Base-by-base conservation (phyloP, 2,888 invertebrate species). In the Noctua janthina region DNA sequence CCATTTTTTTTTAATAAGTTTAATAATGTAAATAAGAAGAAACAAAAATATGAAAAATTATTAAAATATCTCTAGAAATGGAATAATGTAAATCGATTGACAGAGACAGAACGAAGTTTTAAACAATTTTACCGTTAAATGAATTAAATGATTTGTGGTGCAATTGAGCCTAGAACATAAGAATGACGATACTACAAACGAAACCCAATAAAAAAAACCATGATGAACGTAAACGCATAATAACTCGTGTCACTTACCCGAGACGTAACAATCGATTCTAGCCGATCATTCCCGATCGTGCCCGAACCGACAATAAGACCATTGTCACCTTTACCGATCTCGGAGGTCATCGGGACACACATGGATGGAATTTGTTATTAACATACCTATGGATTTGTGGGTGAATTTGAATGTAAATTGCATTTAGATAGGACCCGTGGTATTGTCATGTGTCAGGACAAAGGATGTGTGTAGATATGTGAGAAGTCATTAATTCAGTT, bases 361-460 rank as follows among this genome's bases (percentile, higher is more conserved):
- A 78, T 70, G 72, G 35, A 17, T 70, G 74, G 88, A 88, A 88
- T 88, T 79, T 46, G 69, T 83, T 88, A 87, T 88, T 85, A 80
- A 77, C 80, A 77, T 84, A 77, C 72, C 85, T 85, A 77, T 85
- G 23, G 79, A 78, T 76, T 76, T 62, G 59, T 35, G 7, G 43
- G 49, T 62, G 51, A 70, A 81, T 77, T 87, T 69, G 72, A 75
- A 87, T 87, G 17, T 69, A 73, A 74, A 83, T 87, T 87, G 74
- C 76, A 64, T 83, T 10, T 69, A 43, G 20, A 23, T 46, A 7
- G 39, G 35, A 46, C 1, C 17, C 1, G 8, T 59, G 11, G n/a
- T 74, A 46, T 68, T 68, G 46, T 46, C 46, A 6, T 15, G n/a
- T 43, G 35, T 23, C 1, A 29, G 13, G 7, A 74, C 46, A 66